These are phyloP conservation scores for Ptychoptera albimana DNA, from an alignment of 2,888 invertebrate genomes.

Conservation along the genomic window DNA sequence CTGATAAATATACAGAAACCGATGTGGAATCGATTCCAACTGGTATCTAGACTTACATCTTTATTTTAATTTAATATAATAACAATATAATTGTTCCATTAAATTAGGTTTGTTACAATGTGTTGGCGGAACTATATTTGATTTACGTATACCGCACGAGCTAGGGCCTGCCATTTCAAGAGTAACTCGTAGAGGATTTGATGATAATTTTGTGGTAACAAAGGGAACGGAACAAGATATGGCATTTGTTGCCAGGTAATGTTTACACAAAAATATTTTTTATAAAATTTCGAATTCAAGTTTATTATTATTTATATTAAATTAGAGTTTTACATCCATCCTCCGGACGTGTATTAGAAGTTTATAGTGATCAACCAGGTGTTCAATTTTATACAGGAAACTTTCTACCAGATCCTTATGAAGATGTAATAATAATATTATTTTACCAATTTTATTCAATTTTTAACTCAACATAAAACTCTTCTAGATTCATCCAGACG, in stretches of 20 bases:
- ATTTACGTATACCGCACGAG: slow-evolving; percentile 49
- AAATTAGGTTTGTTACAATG: neutral
- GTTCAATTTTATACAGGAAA: slow-evolving; percentile 83
- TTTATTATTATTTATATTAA: neutral
- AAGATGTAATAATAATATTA: neutral
- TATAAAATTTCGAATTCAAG: slow-evolving; percentile 1
- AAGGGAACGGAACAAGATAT: slow-evolving; percentile 38
- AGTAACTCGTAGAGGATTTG: slow-evolving; percentile 57
- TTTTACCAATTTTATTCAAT: too few relatives aligned
- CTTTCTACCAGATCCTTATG: slow-evolving; percentile 41
- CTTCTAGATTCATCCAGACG: too few relatives aligned
- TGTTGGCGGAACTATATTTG: slow-evolving; percentile 55
- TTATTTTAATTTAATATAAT: too few relatives aligned
- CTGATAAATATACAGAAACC: slow-evolving; percentile 56
- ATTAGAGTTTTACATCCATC: slow-evolving; percentile 45
- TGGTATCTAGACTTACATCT: slow-evolving; percentile 28
- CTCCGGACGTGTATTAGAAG: slow-evolving; percentile 59
- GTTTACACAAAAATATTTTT: neutral
- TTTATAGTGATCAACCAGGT: slow-evolving; percentile 77
- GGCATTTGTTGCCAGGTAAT: slow-evolving; percentile 45
- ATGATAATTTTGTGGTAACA: slow-evolving; percentile 66
- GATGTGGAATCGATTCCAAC: slow-evolving; percentile 57
- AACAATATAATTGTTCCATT: too few relatives aligned
- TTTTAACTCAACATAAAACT: too few relatives aligned
- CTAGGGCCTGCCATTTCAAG: slow-evolving; percentile 50